Base-by-base conservation (phyloP, 2,113 vertebrate species). In the Brachypteracias leptosomus region DNA sequence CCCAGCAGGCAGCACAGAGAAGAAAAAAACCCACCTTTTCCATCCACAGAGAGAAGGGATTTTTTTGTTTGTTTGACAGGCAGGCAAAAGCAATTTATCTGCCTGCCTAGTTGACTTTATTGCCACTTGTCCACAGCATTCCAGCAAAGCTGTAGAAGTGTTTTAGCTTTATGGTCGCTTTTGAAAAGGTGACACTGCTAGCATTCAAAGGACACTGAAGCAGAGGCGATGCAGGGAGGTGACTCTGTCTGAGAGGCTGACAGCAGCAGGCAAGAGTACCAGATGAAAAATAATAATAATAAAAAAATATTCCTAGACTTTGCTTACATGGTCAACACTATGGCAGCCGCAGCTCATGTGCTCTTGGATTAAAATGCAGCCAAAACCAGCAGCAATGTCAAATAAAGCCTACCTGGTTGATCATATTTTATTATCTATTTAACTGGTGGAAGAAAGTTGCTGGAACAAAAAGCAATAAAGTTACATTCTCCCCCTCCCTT, bases 261-360 rank as follows among this genome's bases (percentile, higher is more conserved):
- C 36, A 74, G 74, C 68, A 71, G 74, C 73, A 80, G 73, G 59
- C 28, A 85, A 66, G 46, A 76, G 47, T 42, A 84, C 29, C 40
- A n/a, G 28, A 55, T 68, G 14, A 2, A 65, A 59, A 61, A 55
- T 36, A 38, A 38, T 31, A 13, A 44, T 19, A 28, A 21, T 66
- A 19, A 29, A 68, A 54, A 54, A 59, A 55, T 16, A 4, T 16
- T 57, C 35, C 44, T 65, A 66, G 75, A 26, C 65, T 59, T 61
- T 71, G 70, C 70, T 94, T 73, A 89, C 73, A 74, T 0, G 7
- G 83, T 75, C 86, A 80, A 68, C 35, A 8, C 47, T 18, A 25
- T 36, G 77, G 38, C 84, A 94, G 84, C 80, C 58, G 16, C 0
- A 8, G 35, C 42, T 21, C 5, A 1, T 0, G 0, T 36, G 46